These are phyloP conservation scores for Orcinus orca DNA, from an alignment of 2,113 vertebrate species.

Conservation along the genomic window DNA sequence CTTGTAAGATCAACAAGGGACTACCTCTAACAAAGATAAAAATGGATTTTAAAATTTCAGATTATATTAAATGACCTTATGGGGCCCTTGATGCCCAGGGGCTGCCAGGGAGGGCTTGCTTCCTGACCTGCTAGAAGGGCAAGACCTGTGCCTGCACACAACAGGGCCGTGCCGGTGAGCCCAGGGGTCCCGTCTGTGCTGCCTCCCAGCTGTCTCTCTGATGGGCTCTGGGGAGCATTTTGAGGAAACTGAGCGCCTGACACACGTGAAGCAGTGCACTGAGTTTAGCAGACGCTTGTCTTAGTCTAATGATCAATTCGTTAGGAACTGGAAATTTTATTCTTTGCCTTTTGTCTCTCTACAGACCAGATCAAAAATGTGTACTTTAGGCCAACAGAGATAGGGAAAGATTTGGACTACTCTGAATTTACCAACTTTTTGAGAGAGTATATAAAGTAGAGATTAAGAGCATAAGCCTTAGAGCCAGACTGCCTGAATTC, in stretches of 20 bases:
- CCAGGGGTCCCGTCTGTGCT: neutral
- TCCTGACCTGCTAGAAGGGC: neutral
- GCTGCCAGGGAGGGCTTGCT: neutral
- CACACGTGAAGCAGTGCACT: neutral
- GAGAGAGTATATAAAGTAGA: neutral
- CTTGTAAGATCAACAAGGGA: neutral
- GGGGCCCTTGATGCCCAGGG: neutral
- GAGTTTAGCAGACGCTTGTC: neutral
- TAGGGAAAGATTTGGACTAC: neutral
- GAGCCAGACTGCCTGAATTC: neutral
- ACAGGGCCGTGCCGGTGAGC: neutral
- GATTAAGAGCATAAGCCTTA: conserved; percentile 4
- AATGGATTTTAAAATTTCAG: conserved; percentile 2
- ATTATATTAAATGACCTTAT: neutral
- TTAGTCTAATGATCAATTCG: neutral
- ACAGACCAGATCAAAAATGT: neutral
- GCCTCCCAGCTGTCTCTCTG: neutral
- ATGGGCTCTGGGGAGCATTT: neutral
- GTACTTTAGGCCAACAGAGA: neutral
- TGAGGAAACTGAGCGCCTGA: neutral
- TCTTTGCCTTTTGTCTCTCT: neutral
- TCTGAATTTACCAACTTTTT: neutral
- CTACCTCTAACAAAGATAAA: conserved; percentile 31
- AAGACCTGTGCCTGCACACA: neutral
- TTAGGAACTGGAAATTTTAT: neutral